Evolutionary conservation across 2,888 invertebrate genomes (phyloP), one percentile per base, ranked within the genome.

Genomic region (Nomada fucata): DNA sequence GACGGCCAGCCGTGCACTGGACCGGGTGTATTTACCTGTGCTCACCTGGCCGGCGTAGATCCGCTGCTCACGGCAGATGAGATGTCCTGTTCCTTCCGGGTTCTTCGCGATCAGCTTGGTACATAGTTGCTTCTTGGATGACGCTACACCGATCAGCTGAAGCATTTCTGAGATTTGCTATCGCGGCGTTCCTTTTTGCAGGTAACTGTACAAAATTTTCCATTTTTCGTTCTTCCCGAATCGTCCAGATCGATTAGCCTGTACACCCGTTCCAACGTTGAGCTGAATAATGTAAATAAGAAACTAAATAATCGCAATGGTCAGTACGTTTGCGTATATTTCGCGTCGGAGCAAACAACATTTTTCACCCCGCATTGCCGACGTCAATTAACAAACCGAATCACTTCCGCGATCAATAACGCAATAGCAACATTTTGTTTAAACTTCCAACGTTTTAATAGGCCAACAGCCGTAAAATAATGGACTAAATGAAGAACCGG

Each of bases 41-140:
- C 81, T 84, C 87, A 89, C 87, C 88, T 87, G 87, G 75, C 76
- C 70, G 65, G 63, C 82, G 82, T 88, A 55, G 82, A 85, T 88
- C 85, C 79, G 74, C 77, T 73, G 74, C 76, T 71, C 23, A 70
- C 82, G 73, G 76, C 85, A 80, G 87, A 89, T 89, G 87, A 88
- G 89, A 83, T 64, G 83, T 80, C 80, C 83, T 71, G 83, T 85
- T 89, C 85, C 88, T 87, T 88, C 87, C 88, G 85, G 88, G 87
- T 85, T 85, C 80, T 42, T 70, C 53, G 29, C 60, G 61, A 77
- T 77, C 63, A 55, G 13, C 63, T 52, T 53, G 44, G 13, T 15
- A 29, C 11, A n/a, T 26, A 10, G n/a, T 52, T 42, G 63, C 50
- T 64, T n/a, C 29, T 5, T 29, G 4, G 13, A 47, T 23, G 18